These are phyloP conservation scores for Zelostemma sp. DNA, from an alignment of 1,140 invertebrate species.

Conservation along the genomic window DNA sequence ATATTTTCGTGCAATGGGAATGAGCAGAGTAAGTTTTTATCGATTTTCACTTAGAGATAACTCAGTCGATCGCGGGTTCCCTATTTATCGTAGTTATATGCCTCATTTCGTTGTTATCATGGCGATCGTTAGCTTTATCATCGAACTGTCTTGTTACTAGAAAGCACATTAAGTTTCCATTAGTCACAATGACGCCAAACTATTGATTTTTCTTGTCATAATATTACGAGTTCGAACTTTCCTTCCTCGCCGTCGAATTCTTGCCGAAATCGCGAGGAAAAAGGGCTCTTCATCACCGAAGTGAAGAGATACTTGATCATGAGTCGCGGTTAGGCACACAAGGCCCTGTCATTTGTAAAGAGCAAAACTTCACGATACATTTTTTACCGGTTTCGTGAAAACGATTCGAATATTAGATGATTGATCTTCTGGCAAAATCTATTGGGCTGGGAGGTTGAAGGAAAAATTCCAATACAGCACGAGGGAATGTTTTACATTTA, in stretches of 20 bases:
- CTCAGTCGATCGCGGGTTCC: not conserved
- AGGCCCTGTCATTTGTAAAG: not conserved
- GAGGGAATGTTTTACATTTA: too few relatives aligned
- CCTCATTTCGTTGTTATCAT: not conserved
- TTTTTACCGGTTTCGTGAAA: too few relatives aligned
- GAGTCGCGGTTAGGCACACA: not conserved
- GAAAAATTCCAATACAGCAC: too few relatives aligned
- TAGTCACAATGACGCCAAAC: not conserved
- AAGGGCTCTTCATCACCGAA: not conserved
- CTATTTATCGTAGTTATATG: not conserved
- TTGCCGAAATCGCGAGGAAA: not conserved
- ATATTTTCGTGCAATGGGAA: not conserved
- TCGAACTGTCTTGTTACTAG: not conserved
- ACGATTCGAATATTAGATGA: too few relatives aligned
- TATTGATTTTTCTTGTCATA: not conserved
- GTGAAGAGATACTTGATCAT: not conserved
- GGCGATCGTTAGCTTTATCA: not conserved
- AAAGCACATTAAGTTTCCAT: constrained; percentile 9
- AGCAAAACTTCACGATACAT: too few relatives aligned
- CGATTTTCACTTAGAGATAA: constrained; percentile 6
- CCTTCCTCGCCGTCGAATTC: not conserved
- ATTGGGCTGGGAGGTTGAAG: too few relatives aligned
- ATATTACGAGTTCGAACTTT: not conserved
- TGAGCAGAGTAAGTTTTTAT: not conserved
- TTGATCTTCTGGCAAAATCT: too few relatives aligned